These are phyloP conservation scores for Chrysotoxum bicinctum DNA, from an alignment of 2,888 invertebrate species.

Conservation along the genomic window DNA sequence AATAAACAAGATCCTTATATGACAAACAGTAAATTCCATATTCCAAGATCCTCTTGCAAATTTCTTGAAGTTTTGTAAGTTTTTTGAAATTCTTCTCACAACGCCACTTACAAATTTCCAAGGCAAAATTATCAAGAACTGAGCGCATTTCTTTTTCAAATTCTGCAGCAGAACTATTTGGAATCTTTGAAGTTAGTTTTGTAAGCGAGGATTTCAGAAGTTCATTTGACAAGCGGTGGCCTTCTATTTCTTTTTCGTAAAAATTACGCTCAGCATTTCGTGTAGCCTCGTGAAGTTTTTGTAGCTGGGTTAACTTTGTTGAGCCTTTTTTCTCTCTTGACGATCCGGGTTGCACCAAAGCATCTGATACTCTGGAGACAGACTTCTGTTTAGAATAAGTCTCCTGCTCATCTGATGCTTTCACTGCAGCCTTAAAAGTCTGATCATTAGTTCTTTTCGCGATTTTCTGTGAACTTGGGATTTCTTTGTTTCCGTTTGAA, in stretches of 20 bases:
- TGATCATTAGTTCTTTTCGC: background rate
- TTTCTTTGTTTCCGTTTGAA: background rate
- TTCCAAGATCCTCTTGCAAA: constrained; percentile 78
- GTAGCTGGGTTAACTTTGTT: constrained; percentile 12
- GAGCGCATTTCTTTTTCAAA: constrained; percentile 77
- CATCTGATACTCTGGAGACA: background rate
- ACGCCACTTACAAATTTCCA: constrained; percentile 77
- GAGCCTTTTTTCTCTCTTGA: constrained; percentile 6
- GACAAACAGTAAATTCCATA: constrained; percentile 76
- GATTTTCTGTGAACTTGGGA: background rate
- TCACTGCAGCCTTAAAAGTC: background rate
- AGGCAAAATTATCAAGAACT: constrained; percentile 77
- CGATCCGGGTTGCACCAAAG: background rate
- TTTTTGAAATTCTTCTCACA: constrained; percentile 74
- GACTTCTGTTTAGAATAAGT: background rate
- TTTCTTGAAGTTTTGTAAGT: constrained; percentile 75
- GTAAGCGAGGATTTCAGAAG: constrained; percentile 45
- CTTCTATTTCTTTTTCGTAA: constrained; percentile 55
- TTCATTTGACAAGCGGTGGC: constrained; percentile 52
- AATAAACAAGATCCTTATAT: constrained; percentile 77
- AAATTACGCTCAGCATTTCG: constrained; percentile 10
- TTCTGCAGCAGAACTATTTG: constrained; percentile 73
- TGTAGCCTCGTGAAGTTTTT: constrained; percentile 21
- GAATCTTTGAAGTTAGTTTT: constrained; percentile 45
- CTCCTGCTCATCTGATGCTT: background rate